Conservation (phyloP, 2,797 vertebrate genomes). For the Tenualosa ilisha region DNA sequence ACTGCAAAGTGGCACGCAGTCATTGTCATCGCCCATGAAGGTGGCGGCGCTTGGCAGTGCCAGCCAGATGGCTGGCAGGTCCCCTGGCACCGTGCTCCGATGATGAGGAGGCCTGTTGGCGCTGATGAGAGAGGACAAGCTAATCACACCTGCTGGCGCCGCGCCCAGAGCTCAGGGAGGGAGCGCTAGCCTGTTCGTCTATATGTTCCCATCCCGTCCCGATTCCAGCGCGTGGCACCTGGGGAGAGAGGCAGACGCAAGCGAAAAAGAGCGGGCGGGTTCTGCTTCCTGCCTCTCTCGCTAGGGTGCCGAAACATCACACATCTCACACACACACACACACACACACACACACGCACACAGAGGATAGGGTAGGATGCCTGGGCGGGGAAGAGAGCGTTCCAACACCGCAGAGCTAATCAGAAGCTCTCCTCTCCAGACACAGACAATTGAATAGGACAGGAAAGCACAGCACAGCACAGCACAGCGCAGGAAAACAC, state of each 20-base stretch:
- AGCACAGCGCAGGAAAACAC: not conserved
- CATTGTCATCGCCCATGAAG: conserved; percentile 28
- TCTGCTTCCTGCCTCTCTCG: not conserved
- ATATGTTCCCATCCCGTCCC: not conserved
- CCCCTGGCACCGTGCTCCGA: conserved; percentile 44
- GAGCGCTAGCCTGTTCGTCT: not conserved
- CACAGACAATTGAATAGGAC: not conserved
- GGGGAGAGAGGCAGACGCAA: conserved; percentile 16
- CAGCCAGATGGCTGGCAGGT: conserved; percentile 54
- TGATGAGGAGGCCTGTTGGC: conserved; percentile 58
- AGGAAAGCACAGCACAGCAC: not conserved
- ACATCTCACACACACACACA: not conserved
- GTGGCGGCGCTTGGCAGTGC: conserved; percentile 40
- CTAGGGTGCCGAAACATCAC: not conserved
- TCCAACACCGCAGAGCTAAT: not conserved
- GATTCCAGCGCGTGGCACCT: conserved; percentile 31
- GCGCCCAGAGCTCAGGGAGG: conserved; percentile 30
- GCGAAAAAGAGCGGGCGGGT: not conserved
- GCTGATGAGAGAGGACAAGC: conserved; percentile 59
- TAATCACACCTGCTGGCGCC: conserved; percentile 60
- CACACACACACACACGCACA: not conserved
- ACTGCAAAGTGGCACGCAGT: not conserved
- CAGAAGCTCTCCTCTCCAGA: conserved; percentile 8
- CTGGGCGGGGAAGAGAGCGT: not conserved
- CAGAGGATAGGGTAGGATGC: not conserved